phyloP scores from a whole-genome alignment of 2,888 invertebrate species.

The Thecocarcelia acutangulata region DNA sequence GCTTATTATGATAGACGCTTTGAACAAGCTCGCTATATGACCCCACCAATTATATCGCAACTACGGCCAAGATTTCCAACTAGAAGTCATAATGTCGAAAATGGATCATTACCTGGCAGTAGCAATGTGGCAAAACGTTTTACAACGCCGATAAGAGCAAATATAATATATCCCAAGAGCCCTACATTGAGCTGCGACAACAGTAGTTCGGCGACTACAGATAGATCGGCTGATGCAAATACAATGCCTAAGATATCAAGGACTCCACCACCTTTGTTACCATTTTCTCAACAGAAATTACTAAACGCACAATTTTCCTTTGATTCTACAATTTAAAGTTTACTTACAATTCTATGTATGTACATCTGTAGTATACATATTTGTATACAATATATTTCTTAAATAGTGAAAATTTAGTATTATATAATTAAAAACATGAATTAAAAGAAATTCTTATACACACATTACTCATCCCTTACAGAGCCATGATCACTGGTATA shows the following conservation, averaged over 20 bases:
- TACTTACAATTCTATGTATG: neutral
- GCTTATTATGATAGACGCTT: constrained; percentile 65
- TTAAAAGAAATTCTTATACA: no score
- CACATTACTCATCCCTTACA: no score
- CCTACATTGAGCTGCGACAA: constrained; percentile 56
- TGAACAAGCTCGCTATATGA: constrained; percentile 57
- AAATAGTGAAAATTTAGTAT: no score
- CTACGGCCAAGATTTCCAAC: constrained; percentile 29
- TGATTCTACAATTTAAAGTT: constrained; percentile 8
- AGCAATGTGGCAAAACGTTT: constrained; percentile 29
- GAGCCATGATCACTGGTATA: no score
- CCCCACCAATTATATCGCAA: constrained; percentile 48
- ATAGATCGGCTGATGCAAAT: neutral
- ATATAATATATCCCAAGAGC: constrained; percentile 43
- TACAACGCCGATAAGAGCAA: constrained; percentile 44
- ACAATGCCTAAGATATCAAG: constrained; percentile 12
- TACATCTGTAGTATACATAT: no score
- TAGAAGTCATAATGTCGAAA: neutral
- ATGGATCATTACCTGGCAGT: neutral
- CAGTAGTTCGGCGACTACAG: constrained; percentile 46
- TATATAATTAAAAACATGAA: no score
- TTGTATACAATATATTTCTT: no score
- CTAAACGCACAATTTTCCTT: constrained; percentile 26
- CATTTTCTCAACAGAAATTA: constrained; percentile 37
- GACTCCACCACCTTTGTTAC: constrained; percentile 48